Evolutionary conservation across 2,797 vertebrate genomes (phyloP), one percentile per base, ranked within the genome.

Genomic region (Oreortyx pictus): DNA sequence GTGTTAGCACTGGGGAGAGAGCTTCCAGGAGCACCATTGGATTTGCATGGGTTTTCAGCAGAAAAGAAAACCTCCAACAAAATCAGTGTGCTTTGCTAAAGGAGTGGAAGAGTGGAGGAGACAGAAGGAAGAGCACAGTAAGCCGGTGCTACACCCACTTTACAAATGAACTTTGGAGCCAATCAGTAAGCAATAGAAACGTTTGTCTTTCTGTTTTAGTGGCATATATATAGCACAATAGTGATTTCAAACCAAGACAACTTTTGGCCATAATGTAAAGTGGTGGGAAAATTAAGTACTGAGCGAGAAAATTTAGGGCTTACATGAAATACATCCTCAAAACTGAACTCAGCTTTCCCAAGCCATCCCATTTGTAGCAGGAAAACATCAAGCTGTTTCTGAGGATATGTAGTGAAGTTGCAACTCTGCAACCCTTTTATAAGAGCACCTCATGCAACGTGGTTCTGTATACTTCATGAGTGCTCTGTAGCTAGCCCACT

Each of bases 21-120:
- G 68, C 95, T 97, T 98, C 97, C 97, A 97, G 97, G 90, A 95
- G 90, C 92, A 93, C 96, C 93, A 94, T 94, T 97, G 97, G 96
- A 96, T 97, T 97, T 97, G 97, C 95, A 96, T 97, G 96, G 95
- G 76, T 96, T 97, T 97, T 97, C 96, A 97, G 96, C 96, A 97
- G 96, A 97, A 97, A 97, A 97, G 82, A 97, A 98, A 97, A 97
- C 93, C 88, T 97, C 94, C 92, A 88, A 88, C 92, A 97, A 96
- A 97, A 97, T 94, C 96, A 96, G 94, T 91, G 87, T 1, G 0
- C 71, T 86, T 46, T 96, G 95, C 93, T 95, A 93, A 94, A 90
- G 90, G 44, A 33, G 1, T 64, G 72, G 74, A 82, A 83, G 62
- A 65, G 60, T 0, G 0, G 39, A 64, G 16, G 33, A 77, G 92